Conservation (phyloP, 2,113 vertebrate genomes). For the Poecile atricapillus region DNA sequence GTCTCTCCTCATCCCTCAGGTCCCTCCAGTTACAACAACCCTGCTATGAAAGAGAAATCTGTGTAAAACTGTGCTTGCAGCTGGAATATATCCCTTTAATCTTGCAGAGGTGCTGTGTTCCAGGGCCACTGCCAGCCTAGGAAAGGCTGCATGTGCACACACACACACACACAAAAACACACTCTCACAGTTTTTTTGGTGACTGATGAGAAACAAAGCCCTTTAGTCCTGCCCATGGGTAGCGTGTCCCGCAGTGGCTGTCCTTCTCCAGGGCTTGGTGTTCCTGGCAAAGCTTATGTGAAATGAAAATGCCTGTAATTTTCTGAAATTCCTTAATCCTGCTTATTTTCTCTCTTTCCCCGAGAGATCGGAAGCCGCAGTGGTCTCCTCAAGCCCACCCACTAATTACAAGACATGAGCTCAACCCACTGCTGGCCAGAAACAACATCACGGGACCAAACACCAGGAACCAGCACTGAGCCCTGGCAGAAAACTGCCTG, state of each 20-base stretch:
- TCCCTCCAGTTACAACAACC: neutral
- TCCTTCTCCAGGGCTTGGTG: neutral
- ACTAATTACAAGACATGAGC: slow-evolving; percentile 59
- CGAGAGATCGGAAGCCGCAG: slow-evolving; percentile 30
- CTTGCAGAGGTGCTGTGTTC: neutral
- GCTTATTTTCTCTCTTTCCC: slow-evolving; percentile 64
- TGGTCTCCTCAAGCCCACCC: slow-evolving; percentile 49
- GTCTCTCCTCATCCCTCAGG: neutral
- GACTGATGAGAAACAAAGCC: neutral
- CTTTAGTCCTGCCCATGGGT: neutral
- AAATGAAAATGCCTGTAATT: slow-evolving; percentile 36
- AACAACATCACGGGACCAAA: slow-evolving; percentile 33
- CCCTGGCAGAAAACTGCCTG: neutral
- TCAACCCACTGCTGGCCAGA: slow-evolving; percentile 32
- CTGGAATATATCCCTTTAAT: neutral
- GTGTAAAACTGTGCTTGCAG: neutral
- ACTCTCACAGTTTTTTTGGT: neutral
- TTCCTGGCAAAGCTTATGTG: slow-evolving; percentile 23
- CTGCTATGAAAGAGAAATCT: neutral
- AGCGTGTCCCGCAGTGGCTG: fast-evolving
- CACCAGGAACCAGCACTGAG: neutral
- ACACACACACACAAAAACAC: neutral
- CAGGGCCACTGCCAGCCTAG: neutral
- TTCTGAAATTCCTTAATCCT: slow-evolving; percentile 63
- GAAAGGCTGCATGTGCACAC: neutral